Evolutionary conservation across 35 echinoderm and acorn worm species (phyloP).

Genomic region (Ophioderma brevispina): DNA sequence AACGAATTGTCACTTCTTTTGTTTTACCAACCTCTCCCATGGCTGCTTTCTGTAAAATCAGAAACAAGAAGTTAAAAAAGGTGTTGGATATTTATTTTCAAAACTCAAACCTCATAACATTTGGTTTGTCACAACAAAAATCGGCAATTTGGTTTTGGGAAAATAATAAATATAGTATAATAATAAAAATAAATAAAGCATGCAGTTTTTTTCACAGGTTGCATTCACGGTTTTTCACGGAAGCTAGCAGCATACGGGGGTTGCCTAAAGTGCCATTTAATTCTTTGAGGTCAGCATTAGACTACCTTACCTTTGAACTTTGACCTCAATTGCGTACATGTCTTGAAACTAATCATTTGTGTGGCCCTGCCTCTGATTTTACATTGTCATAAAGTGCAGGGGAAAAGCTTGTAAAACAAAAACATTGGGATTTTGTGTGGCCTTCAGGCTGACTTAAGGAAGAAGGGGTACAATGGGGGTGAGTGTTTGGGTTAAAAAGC

Average conservation of each 20-base stretch:
- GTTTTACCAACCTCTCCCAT: conserved; percentile 12
- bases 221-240: not conserved
- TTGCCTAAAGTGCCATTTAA: not conserved
- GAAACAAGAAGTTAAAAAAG: not conserved
- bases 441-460: not conserved
- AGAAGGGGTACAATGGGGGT: not conserved
- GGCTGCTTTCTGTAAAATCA: conserved; percentile 9
- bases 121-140: not conserved
- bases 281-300: not conserved
- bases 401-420: not conserved
- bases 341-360: not conserved
- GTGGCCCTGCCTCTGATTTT: conserved; percentile 12
- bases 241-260: not conserved
- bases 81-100: not conserved
- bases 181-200: not conserved
- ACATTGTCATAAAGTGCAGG: not conserved
- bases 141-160: not conserved
- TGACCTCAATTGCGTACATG: not conserved
- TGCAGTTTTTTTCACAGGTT: not conserved
- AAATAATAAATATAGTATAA: not conserved
- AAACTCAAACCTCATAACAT: not conserved
- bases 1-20: not conserved
- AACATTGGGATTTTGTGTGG: not conserved
- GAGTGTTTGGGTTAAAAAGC: not conserved
- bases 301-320: not conserved